A percentile compares a stretch with the other conserved stretches of the same genome.
Evolutionary conservation across 2,797 vertebrate genomes (phyloP).

Genomic region (Geotrypetes seraphini): DNA sequence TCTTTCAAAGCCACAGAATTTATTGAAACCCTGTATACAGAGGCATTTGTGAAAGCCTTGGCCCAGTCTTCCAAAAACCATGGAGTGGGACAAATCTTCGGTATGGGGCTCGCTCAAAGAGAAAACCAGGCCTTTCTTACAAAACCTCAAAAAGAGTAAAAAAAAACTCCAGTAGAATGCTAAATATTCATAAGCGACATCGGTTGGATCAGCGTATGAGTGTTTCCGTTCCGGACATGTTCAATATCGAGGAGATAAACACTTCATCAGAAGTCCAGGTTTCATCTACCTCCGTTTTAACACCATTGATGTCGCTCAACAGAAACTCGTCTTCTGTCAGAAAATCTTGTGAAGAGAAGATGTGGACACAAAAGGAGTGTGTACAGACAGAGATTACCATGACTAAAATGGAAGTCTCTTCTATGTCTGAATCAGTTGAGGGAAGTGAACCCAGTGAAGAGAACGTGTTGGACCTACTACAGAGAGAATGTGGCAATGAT

Average conservation of each 20-base stretch:
- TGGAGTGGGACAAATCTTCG: slow-evolving; percentile 57
- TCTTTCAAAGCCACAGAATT: no score
- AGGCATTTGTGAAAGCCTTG: no score
- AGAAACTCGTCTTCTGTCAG: slow-evolving; percentile 22
- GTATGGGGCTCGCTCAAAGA: slow-evolving; percentile 61
- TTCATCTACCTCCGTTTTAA: slow-evolving; percentile 26
- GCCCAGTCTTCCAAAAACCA: slow-evolving; percentile 26
- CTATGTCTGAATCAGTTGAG: fast-evolving
- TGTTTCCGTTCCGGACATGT: slow-evolving; percentile 50
- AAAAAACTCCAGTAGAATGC: slow-evolving; percentile 32
- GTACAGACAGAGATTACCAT: background rate
- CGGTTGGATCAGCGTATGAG: slow-evolving; percentile 50
- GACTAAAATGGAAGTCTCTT: fast-evolving
- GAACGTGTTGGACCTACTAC: slow-evolving; percentile 26
- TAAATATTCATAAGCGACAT: slow-evolving; percentile 16
- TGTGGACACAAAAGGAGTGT: slow-evolving; percentile 22
- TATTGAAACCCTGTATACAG: no score
- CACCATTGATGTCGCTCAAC: slow-evolving; percentile 21
- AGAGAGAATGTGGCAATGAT: slow-evolving; percentile 5
- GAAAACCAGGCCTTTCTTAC: slow-evolving; percentile 48
- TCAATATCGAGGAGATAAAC: slow-evolving; percentile 32
- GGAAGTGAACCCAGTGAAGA: slow-evolving; percentile 8
- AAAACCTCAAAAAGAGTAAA: slow-evolving; percentile 47
- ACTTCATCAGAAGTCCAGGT: slow-evolving; percentile 26
- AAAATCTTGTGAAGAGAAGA: slow-evolving; percentile 25